Conservation (phyloP, 2,113 vertebrate genomes). For the Brachyistius frenatus region DNA sequence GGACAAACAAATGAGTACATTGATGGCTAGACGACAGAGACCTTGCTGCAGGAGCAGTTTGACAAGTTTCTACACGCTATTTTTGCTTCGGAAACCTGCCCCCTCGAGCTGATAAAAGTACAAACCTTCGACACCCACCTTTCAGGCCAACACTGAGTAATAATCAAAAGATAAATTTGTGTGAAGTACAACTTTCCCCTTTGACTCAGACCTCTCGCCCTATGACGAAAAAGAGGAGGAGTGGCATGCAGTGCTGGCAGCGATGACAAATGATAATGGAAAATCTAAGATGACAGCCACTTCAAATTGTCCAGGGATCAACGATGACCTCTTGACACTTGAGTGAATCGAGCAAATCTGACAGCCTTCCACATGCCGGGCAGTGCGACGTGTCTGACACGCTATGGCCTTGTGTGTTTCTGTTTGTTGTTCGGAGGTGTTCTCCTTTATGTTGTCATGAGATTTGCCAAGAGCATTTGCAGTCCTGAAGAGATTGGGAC, state of each 20-base stretch:
- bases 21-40: not conserved
- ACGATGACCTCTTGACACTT: constrained; percentile 55
- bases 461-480: constrained; percentile 54
- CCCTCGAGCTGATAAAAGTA: not conserved
- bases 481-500: constrained; percentile 48
- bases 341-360: constrained; percentile 38
- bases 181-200: constrained; percentile 43
- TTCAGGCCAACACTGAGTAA: not conserved
- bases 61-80: not conserved
- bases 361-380: constrained; percentile 12
- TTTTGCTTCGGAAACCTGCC: not conserved
- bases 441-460: constrained; percentile 51
- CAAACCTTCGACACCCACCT: constrained; percentile 5
- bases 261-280: constrained; percentile 51
- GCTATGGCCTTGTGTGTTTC: not conserved
- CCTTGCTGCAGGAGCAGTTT: not conserved
- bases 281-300: constrained; percentile 64
- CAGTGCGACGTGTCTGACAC: not conserved
- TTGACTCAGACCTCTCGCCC: constrained; percentile 52
- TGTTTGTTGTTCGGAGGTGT: constrained; percentile 17
- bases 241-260: not conserved
- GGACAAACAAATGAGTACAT: not conserved
- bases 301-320: constrained; percentile 50
- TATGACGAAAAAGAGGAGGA: constrained; percentile 15
- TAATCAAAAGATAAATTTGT: constrained; percentile 33